phyloP scores from a whole-genome alignment of 2,888 invertebrate genomes.

The Spilosoma lubricipeda region DNA sequence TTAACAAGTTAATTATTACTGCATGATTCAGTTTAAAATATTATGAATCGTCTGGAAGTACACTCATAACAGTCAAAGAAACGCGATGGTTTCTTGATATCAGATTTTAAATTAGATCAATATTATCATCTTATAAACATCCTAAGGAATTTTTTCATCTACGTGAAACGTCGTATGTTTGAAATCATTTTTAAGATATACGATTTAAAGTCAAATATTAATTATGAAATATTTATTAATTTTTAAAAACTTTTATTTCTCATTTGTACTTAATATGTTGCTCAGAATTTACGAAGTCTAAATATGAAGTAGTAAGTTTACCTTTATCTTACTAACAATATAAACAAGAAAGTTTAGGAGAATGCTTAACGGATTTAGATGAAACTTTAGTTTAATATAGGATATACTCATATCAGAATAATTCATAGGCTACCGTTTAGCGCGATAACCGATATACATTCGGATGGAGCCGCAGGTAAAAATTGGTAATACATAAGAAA shows the following conservation, averaged over 20 bases:
- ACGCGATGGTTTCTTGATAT: neutral
- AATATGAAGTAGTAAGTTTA: neutral
- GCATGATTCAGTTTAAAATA: neutral
- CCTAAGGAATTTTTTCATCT: neutral
- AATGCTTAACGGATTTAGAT: neutral
- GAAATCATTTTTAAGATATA: too few relatives aligned
- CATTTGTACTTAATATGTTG: neutral
- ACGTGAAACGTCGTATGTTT: too few relatives aligned
- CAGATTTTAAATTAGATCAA: neutral
- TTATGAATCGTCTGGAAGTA: neutral
- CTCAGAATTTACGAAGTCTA: neutral
- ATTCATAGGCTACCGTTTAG: neutral
- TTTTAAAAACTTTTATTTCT: too few relatives aligned
- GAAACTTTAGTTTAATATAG: neutral
- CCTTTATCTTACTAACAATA: neutral
- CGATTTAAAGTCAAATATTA: too few relatives aligned
- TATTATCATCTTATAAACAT: neutral
- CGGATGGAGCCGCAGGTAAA: too few relatives aligned
- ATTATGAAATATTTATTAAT: too few relatives aligned
- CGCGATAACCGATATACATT: too few relatives aligned
- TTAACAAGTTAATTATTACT: neutral
- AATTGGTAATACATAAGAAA: neutral
- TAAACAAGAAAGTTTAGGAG: too few relatives aligned
- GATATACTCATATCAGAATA: neutral
- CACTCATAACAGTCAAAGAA: neutral